These are phyloP conservation scores for Epirrhoe alternata DNA, from an alignment of 2,888 invertebrate species.

Conservation along the genomic window DNA sequence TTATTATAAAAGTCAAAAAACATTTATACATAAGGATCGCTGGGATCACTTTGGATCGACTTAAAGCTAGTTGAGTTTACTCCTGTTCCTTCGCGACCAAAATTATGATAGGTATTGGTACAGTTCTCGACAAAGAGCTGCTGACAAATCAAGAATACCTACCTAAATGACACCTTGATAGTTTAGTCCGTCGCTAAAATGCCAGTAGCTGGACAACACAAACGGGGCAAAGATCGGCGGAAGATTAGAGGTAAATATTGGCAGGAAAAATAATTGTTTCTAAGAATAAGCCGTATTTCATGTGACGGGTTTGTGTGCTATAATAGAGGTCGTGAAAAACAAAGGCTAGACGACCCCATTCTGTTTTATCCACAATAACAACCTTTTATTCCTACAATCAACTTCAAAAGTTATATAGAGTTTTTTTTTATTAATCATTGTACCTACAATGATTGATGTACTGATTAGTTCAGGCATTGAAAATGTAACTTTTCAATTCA, in stretches of 20 bases:
- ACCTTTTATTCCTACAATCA: background rate
- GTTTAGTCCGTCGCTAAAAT: background rate
- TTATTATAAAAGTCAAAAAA: no score
- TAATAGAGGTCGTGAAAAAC: conserved; percentile 31
- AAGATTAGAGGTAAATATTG: conserved; percentile 24
- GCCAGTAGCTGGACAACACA: background rate
- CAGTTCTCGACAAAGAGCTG: no score
- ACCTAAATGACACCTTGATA: no score
- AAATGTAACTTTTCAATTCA: no score
- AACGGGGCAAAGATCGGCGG: conserved; percentile 16
- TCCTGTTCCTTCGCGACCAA: no score
- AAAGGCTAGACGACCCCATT: conserved; percentile 18
- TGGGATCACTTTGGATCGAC: no score
- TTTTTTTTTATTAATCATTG: background rate
- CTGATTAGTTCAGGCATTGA: no score
- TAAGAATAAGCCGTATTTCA: conserved; percentile 37
- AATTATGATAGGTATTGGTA: no score
- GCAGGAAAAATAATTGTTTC: conserved; percentile 38
- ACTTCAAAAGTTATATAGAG: background rate
- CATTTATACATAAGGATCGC: no score
- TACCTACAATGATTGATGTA: no score
- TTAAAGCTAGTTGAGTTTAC: no score
- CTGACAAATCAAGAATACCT: no score
- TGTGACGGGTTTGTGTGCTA: conserved; percentile 21
- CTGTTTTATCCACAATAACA: background rate